phyloP scores from a whole-genome alignment of 2,797 vertebrate genomes.

The Peromyscus melanophrys region DNA sequence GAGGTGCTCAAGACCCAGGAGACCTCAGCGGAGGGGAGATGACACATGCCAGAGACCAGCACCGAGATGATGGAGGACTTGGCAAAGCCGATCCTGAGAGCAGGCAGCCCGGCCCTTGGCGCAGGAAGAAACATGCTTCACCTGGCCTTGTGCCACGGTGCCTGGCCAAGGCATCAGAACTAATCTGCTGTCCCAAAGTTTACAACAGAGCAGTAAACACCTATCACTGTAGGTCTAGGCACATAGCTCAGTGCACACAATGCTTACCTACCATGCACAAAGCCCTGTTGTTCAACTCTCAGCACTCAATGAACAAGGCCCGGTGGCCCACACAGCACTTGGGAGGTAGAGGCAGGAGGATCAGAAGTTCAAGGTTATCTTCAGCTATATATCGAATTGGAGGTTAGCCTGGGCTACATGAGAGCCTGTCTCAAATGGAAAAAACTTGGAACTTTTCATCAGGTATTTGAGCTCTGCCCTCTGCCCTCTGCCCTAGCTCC shows the following conservation, averaged over 20 bases:
- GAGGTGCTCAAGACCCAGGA: neutral
- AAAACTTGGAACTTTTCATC: neutral
- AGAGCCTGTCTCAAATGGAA: neutral
- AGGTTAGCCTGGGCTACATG: neutral
- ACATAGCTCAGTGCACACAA: neutral
- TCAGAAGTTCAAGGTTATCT: neutral
- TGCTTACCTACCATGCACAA: neutral
- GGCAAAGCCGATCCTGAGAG: neutral
- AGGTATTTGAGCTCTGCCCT: neutral
- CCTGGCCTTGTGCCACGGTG: neutral
- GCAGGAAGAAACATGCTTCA: neutral
- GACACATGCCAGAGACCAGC: neutral
- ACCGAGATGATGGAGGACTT: neutral
- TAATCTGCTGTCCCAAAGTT: neutral
- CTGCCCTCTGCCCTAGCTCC: rapidly evolving
- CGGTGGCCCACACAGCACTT: neutral
- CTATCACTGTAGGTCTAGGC: neutral
- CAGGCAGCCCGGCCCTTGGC: neutral
- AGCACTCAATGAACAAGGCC: neutral
- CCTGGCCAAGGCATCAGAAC: neutral
- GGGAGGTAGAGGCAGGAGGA: neutral
- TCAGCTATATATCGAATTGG: neutral
- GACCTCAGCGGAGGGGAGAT: neutral
- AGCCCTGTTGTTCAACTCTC: neutral
- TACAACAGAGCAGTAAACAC: neutral